These are phyloP conservation scores for Hylia prasina DNA, from an alignment of 2,113 vertebrate species.

Conservation along the genomic window DNA sequence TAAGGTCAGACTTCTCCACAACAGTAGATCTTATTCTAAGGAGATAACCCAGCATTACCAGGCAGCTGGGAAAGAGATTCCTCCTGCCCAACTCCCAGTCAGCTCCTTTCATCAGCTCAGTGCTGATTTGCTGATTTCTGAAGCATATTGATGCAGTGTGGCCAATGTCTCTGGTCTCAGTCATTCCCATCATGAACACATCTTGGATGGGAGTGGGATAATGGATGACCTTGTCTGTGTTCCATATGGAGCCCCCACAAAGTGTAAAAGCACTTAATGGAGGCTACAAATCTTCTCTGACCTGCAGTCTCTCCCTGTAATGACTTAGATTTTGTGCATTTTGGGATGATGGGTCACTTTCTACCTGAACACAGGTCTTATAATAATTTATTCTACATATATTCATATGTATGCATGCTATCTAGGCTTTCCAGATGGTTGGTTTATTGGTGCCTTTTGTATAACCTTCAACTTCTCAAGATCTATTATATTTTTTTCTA, in stretches of 20 bases:
- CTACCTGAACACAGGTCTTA: background rate
- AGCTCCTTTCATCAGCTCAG: background rate
- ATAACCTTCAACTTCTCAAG: background rate
- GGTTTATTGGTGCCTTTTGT: background rate
- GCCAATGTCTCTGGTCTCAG: no score
- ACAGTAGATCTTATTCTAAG: background rate
- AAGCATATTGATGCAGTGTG: background rate
- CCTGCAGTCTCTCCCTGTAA: background rate
- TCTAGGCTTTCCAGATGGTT: background rate
- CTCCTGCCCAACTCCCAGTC: background rate
- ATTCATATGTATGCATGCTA: background rate
- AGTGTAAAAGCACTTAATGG: background rate
- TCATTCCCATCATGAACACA: background rate
- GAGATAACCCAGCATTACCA: background rate
- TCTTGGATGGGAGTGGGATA: background rate
- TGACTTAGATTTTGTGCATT: background rate
- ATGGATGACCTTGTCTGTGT: background rate
- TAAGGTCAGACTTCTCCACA: background rate
- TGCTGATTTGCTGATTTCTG: background rate
- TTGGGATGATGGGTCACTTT: background rate
- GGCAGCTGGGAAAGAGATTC: background rate
- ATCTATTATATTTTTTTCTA: background rate
- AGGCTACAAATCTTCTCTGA: background rate
- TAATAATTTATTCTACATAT: background rate
- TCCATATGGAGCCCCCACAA: background rate